phyloP scores from a whole-genome alignment of 1,140 invertebrate genomes.

The Oryzaephilus surinamensis region DNA sequence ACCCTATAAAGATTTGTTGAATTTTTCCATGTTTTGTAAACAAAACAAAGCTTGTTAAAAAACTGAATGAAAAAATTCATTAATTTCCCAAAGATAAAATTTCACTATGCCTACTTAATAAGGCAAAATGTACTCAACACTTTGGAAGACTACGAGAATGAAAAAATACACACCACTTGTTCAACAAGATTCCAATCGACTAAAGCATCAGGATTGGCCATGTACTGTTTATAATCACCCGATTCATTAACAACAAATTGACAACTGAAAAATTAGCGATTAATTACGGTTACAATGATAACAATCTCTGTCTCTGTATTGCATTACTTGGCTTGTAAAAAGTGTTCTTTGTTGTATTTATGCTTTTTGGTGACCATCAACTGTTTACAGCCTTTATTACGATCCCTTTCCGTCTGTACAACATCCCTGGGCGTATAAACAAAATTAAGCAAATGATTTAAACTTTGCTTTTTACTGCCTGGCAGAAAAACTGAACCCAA shows the following conservation, averaged over 20 bases:
- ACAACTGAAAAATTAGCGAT: conserved; percentile 55
- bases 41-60: neutral
- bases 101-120: conserved; percentile 6
- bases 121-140: conserved; percentile 17
- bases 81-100: conserved; percentile 16
- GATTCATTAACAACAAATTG: conserved; percentile 83
- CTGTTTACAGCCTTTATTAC: conserved; percentile 36
- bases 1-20: too few species aligned
- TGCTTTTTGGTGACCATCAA: conserved; percentile 43
- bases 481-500: conserved; percentile 66
- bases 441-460: conserved; percentile 88
- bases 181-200: conserved; percentile 88
- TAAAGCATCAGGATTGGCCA: conserved; percentile 73
- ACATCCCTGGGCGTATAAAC: conserved; percentile 60
- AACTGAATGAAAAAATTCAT: neutral
- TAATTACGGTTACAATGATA: conserved; percentile 2
- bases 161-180: conserved; percentile 66
- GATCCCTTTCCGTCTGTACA: conserved; percentile 36
- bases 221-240: conserved; percentile 66
- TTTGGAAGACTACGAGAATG: conserved; percentile 8
- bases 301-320: neutral
- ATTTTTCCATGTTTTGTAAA: neutral
- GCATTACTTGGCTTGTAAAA: conserved; percentile 80
- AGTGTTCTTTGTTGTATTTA: conserved; percentile 86
- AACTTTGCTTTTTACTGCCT: conserved; percentile 83